Conservation (phyloP, 2,888 invertebrate genomes). For the Mimumesa dahlbomi region DNA sequence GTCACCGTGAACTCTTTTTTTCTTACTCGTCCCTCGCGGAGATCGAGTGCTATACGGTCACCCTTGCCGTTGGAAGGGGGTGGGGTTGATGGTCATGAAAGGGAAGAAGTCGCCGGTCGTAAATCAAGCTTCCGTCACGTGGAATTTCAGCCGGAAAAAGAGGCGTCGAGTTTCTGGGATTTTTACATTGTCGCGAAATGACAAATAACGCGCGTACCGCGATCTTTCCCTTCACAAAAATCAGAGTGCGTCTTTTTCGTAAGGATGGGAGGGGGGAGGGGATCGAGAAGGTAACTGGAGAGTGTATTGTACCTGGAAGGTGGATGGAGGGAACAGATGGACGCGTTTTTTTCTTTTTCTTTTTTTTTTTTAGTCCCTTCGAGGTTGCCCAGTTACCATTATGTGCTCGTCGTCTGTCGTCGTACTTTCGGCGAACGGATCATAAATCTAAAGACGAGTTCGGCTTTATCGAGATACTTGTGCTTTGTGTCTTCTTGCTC, state of each 20-base stretch:
- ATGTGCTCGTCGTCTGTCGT: conserved; percentile 60
- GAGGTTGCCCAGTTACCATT: conserved; percentile 46
- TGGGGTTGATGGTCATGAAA: too few species aligned
- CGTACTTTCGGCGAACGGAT: conserved; percentile 62
- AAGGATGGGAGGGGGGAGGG: conserved; percentile 2
- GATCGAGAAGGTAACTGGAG: not conserved
- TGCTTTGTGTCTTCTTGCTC: conserved; percentile 25
- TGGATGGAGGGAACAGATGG: conserved; percentile 28
- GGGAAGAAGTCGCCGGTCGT: conserved; percentile 29
- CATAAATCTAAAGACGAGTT: conserved; percentile 66
- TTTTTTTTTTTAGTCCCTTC: conserved; percentile 34
- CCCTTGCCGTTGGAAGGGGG: conserved; percentile 24
- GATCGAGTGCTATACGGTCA: conserved; percentile 58
- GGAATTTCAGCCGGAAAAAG: conserved; percentile 49
- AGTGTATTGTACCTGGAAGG: not conserved
- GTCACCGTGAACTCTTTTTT: conserved; percentile 28
- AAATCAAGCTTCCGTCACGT: conserved; percentile 56
- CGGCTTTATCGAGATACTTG: conserved; percentile 20
- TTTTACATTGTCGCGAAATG: conserved; percentile 56
- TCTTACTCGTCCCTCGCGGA: conserved; percentile 25
- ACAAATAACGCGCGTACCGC: conserved; percentile 60
- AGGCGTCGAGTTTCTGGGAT: conserved; percentile 39
- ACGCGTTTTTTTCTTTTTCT: too few species aligned
- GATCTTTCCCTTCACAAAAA: conserved; percentile 33
- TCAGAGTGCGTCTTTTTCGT: conserved; percentile 23